Base-by-base conservation (phyloP, 2,797 vertebrate species). In the Halcyon smyrnensis region DNA sequence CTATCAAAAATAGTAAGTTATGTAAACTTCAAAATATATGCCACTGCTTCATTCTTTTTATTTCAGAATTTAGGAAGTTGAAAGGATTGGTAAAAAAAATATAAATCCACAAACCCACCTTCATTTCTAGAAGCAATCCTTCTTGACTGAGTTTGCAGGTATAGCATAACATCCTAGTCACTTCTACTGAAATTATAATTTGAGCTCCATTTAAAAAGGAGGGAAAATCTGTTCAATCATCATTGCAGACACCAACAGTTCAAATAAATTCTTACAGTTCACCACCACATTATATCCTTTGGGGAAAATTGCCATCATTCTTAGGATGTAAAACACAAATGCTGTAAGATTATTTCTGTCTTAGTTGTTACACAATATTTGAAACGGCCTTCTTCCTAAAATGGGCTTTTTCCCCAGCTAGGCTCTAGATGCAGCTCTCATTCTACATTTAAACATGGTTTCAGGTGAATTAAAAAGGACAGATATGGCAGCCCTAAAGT, bases 391-490 rank as follows among this genome's bases (percentile, higher is more conserved):
- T 73, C 64, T 83, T 82, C 36, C 71, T 60, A 86, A 95, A 91
- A 86, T 9, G 63, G 53, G 5, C 12, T 92, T 91, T 95, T 84
- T 51, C 73, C 32, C 37, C 43, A 68, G 81, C 64, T 74, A 25
- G 15, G 12, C 41, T 94, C 43, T 82, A 65, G 32, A 54, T 34
- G 59, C 76, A 89, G 74, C 77, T 90, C 91, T 84, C 76, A 81
- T 85, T 93, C 77, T 73, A 81, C 62, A 46, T 94, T 86, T 91
- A 90, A 87, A 86, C 82, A 96, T 82, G 67, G 78, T 86, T 98
- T 97, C 97, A 96, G 97, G 97, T 96, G 97, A 98, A 98, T 98
- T 97, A 94, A 96, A 97, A 89, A 84, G 86, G 98, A 98, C 97
- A 93, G 89, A 13, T 94, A 96, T 50, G 71, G 95, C 96, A 97